Evolutionary conservation across 2,888 invertebrate genomes (phyloP).

Genomic region (Atethmia centrago): DNA sequence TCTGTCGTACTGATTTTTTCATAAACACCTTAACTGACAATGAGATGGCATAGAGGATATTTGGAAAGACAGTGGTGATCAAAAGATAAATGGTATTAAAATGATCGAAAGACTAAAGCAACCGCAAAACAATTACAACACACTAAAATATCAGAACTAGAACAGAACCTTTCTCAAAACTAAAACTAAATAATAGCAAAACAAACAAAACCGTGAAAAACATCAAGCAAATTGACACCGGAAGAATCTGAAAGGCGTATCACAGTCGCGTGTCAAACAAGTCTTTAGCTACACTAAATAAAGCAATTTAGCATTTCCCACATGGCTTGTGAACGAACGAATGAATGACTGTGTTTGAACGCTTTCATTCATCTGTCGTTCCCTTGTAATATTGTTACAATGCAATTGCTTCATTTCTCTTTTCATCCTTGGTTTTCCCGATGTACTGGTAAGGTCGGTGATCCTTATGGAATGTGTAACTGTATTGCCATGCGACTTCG

Average conservation of each 20-base stretch:
- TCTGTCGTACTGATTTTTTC: background rate
- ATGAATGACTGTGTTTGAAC: constrained; percentile 36
- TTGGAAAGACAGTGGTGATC: background rate
- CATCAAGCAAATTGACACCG: constrained; percentile 28
- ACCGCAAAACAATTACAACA: background rate
- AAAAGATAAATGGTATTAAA: background rate
- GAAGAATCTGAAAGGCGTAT: constrained; percentile 22
- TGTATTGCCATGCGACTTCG: constrained; percentile 7
- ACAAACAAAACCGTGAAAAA: constrained; percentile 6
- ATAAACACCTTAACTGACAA: background rate
- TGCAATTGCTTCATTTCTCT: constrained; percentile 49
- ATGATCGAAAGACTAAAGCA: background rate
- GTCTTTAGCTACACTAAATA: constrained; percentile 37
- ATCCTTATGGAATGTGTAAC: constrained; percentile 35
- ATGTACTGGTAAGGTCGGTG: constrained; percentile 31
- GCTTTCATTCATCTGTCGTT: constrained; percentile 48
- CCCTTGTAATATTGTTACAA: constrained; percentile 31
- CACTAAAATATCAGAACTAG: background rate
- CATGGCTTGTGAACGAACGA: constrained; percentile 46
- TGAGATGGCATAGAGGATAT: background rate
- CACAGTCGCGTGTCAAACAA: constrained; percentile 37
- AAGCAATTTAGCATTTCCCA: constrained; percentile 54
- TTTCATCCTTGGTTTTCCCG: constrained; percentile 18
- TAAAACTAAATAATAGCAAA: background rate
- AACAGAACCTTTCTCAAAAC: background rate